A percentile compares a stretch with the other conserved stretches of the same genome.
Conservation (phyloP, 2,888 invertebrate species). For the Oxytorus armatus region DNA sequence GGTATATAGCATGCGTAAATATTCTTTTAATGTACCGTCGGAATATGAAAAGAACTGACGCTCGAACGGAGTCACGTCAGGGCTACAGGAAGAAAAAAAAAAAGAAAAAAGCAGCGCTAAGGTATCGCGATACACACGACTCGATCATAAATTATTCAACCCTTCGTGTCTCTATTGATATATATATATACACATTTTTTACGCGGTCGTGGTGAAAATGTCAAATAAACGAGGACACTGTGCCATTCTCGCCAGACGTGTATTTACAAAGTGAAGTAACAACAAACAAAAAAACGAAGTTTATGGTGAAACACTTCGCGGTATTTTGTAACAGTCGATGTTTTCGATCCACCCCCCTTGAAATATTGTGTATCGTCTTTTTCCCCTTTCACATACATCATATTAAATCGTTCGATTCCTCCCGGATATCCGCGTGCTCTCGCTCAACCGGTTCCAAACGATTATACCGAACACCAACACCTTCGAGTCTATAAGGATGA, state of each 20-base stretch:
- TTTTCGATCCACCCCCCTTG: conserved; percentile 25
- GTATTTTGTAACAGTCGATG: not conserved
- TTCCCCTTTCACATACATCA: conserved; percentile 20
- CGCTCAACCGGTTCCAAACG: conserved; percentile 50
- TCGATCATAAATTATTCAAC: conserved; percentile 58
- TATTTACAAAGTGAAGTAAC: not conserved
- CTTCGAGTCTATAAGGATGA: not conserved
- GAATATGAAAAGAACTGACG: conserved; percentile 24
- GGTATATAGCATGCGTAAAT: conserved; percentile 17
- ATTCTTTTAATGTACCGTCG: conserved; percentile 29
- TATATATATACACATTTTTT: no score
- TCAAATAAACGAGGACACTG: conserved; percentile 3
- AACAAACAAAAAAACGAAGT: not conserved
- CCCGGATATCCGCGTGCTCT: conserved; percentile 62
- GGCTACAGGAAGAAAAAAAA: not conserved
- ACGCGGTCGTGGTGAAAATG: not conserved
- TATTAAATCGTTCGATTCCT: conserved; percentile 54
- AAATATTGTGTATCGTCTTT: conserved; percentile 18
- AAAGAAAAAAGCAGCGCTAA: conserved; percentile 32
- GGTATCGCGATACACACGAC: conserved; percentile 42
- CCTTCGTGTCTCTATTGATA: conserved; percentile 24
- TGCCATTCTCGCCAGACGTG: not conserved
- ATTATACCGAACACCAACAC: conserved; percentile 46
- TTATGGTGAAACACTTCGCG: conserved; percentile 1
- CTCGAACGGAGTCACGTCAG: conserved; percentile 13